A percentile compares a stretch with the other conserved stretches of the same genome.
phyloP scores from a whole-genome alignment of 1,140 invertebrate species.

The Drosophila persimilis region DNA sequence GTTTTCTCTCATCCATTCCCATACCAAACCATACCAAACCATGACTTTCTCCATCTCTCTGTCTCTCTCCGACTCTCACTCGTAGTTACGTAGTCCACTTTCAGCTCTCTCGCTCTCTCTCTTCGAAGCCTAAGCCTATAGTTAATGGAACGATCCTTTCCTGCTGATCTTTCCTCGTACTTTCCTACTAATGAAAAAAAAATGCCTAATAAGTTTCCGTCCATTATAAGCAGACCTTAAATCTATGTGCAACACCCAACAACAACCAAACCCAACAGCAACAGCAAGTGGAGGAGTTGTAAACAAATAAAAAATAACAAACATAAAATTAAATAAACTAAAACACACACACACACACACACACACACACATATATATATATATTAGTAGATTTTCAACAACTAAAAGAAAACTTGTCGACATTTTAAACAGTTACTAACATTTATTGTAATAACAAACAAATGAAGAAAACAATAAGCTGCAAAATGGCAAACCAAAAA shows the following conservation, averaged over 20 bases:
- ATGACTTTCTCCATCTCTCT: background rate
- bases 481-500: slow-evolving; percentile 47
- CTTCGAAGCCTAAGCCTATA: slow-evolving; percentile 22
- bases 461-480: slow-evolving; percentile 73
- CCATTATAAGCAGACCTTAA: slow-evolving; percentile 83
- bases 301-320: slow-evolving; percentile 33
- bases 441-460: slow-evolving; percentile 57
- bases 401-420: slow-evolving; percentile 52
- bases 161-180: slow-evolving; percentile 51
- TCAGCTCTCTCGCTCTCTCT: slow-evolving; percentile 31
- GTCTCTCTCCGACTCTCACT: slow-evolving; percentile 20
- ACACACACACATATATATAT: no score
- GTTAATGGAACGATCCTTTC: slow-evolving; percentile 15
- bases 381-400: slow-evolving; percentile 68
- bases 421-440: slow-evolving; percentile 78
- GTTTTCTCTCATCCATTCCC: slow-evolving; percentile 35
- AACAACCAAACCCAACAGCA: slow-evolving; percentile 13
- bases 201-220: slow-evolving; percentile 83
- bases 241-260: slow-evolving; percentile 75
- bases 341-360: slow-evolving; percentile 38
- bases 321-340: slow-evolving; percentile 26
- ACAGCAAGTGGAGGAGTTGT: slow-evolving; percentile 59
- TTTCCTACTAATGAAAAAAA: slow-evolving; percentile 49
- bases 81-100: slow-evolving; percentile 29
- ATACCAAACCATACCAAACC: slow-evolving; percentile 11